Base-by-base conservation (phyloP, 2,888 invertebrate species). In the Pollenia griseotomentosa region DNA sequence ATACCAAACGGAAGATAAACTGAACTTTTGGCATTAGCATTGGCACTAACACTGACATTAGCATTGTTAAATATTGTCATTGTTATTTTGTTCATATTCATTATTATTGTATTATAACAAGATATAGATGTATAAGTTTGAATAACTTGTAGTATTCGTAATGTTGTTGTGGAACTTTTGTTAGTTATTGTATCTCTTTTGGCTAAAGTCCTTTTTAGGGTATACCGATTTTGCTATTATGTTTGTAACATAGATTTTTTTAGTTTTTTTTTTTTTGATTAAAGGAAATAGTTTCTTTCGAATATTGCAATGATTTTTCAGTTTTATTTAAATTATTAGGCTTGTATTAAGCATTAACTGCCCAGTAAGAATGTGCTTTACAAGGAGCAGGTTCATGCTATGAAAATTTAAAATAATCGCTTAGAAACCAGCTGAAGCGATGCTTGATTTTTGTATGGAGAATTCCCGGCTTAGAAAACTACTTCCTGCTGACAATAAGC, bases 21-120 rank as follows among this genome's bases (percentile, higher is more conserved):
- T 53, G 19, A 75, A 75, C 77, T 57, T 74, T 57, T 77, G 80
- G 42, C 75, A 80, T 77, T 75, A 48, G 80, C 85, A 74, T 84
- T 84, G 42, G 59, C 23, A 48, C n/a, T 70, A 57, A 12, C 40
- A 59, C 23, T 53, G 63, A 44, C 51, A 48, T 73, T 46, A 73
- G 63, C 44, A 81, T 57, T 70, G 23, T 63, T 53, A 42, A 59
- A 42, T 44, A 53, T 14, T 46, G 23, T 53, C 55, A 33, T 68
- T 16, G 33, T 78, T 46, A 78, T 78, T 57, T 12, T 48, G 57
- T 40, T 70, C 33, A 40, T 70, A 19, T 42, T 77, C 53, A 46
- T 63, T 71, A 77, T 77, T 71, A 65, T 68, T 57, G 65, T 57
- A 33, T 68, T 48, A 66, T 59, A 65, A 55, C 44, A 48, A 80